These are phyloP conservation scores for Sebastes trivittatus DNA, from an alignment of 2,797 vertebrate species.

Conservation along the genomic window DNA sequence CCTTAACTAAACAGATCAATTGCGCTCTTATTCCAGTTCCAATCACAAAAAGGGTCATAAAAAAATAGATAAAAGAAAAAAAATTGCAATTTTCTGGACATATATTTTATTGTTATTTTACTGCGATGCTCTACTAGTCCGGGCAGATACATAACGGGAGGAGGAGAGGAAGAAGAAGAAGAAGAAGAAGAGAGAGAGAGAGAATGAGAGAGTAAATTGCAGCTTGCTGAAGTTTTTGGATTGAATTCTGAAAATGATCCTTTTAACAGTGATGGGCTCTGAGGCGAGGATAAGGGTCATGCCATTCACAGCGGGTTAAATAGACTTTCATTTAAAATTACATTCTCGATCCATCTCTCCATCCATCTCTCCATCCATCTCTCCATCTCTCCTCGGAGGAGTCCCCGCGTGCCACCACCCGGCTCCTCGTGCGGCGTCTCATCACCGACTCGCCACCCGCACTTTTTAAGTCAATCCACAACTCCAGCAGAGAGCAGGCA, in stretches of 20 bases:
- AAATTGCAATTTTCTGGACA: constrained; percentile 60
- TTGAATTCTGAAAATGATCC: constrained; percentile 88
- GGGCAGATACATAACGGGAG: constrained; percentile 67
- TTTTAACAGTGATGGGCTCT: constrained; percentile 85
- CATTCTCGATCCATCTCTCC: constrained; percentile 84
- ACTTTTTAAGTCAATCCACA: constrained; percentile 79
- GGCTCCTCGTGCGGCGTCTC: constrained; percentile 71
- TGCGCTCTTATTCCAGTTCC: constrained; percentile 19
- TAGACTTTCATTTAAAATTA: constrained; percentile 88
- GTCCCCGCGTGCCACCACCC: constrained; percentile 66
- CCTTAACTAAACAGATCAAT: constrained; percentile 58
- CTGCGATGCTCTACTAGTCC: constrained; percentile 48
- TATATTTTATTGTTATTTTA: constrained; percentile 76
- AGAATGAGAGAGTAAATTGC: constrained; percentile 81
- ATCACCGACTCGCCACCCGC: constrained; percentile 76
- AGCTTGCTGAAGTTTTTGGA: constrained; percentile 87
- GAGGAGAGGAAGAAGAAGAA: neutral
- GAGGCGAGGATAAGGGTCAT: constrained; percentile 82
- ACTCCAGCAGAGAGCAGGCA: constrained; percentile 72
- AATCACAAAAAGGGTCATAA: constrained; percentile 33
- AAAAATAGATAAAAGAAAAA: constrained; percentile 32
- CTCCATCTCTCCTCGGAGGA: constrained; percentile 66
- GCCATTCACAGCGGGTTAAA: constrained; percentile 86
- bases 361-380: constrained; percentile 63
- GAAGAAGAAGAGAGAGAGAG: neutral